Base-by-base conservation (phyloP, 2,888 invertebrate species). In the Drosophila neonasuta region DNA sequence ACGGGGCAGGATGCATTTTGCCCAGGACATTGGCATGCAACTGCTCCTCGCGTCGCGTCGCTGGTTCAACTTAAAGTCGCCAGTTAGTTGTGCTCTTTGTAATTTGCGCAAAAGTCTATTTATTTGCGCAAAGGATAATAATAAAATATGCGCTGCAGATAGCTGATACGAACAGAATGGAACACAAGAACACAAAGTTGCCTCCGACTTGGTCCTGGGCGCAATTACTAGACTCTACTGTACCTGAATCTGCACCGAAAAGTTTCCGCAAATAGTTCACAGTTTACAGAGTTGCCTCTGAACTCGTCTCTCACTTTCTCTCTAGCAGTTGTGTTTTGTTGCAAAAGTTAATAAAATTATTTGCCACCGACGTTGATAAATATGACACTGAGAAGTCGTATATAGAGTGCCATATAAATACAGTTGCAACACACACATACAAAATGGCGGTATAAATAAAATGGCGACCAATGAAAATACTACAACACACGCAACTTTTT, bases 311-410 rank as follows among this genome's bases (percentile, higher is more conserved):
- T 44, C 13, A 13, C n/a, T 4, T 41, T 13, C 11, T 15, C 60
- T 17, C 36, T 61, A 57, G 57, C 50, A 72, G 74, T 77, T 86
- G 72, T 71, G 61, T 55, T 81, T 74, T 71, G 61, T 50, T 50
- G 71, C 74, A 74, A 87, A 88, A 87, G 85, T 87, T 88, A 87
- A 88, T 88, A 87, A 87, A 88, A 88, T 88, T 88, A 87, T 86
- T 85, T 85, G 88, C 87, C 80, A 83, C 88, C 84, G 84, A 84
- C 87, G 73, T 86, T 87, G 86, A 88, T 88, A 88, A 88, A 88
- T 85, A 86, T 86, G 87, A 80, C 80, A 84, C 72, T 24, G 24
- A 68, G 51, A 66, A 70, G 71, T 70, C 34, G 36, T 36, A 66
- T 36, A 66, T 59, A 74, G 68, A 77, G 71, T 73, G 59, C 59